Percentiles rank a stretch among this genome's conserved stretches.
phyloP scores from a whole-genome alignment of 2,113 vertebrate species.

The Limnothrissa miodon region DNA sequence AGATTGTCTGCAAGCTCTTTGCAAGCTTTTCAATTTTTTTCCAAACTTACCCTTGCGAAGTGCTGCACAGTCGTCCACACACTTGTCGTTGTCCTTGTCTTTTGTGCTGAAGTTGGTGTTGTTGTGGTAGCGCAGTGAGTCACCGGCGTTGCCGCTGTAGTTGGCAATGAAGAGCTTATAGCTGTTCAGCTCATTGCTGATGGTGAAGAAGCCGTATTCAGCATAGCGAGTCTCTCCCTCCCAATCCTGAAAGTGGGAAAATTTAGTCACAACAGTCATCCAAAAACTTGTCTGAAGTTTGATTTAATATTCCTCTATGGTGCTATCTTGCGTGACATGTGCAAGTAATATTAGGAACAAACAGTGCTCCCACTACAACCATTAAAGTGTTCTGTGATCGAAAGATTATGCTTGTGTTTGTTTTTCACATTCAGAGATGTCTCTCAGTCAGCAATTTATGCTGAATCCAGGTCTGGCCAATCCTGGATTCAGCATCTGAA shows the following conservation, averaged over 20 bases:
- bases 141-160: constrained; percentile 82
- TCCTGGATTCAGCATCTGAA: not conserved
- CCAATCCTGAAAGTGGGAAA: constrained; percentile 82
- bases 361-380: not conserved
- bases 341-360: not conserved
- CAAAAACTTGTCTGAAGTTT: not conserved
- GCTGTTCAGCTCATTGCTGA: constrained; percentile 88
- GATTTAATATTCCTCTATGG: constrained; percentile 9
- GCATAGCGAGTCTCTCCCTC: constrained; percentile 80
- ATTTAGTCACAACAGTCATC: not conserved
- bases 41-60: constrained; percentile 82
- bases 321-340: not conserved
- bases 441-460: not conserved
- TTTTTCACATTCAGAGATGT: not conserved
- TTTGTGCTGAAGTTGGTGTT: constrained; percentile 98
- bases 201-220: constrained; percentile 81
- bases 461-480: not conserved
- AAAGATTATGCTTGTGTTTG: not conserved
- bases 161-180: constrained; percentile 88
- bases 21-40: too few relatives aligned
- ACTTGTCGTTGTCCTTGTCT: constrained; percentile 98
- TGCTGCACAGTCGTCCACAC: constrained; percentile 86
- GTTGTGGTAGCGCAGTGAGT: constrained; percentile 93
- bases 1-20: not conserved
- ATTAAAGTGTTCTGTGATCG: not conserved